Evolutionary conservation across 2,797 vertebrate species (phyloP).

Genomic region (Babyrousa celebensis): DNA sequence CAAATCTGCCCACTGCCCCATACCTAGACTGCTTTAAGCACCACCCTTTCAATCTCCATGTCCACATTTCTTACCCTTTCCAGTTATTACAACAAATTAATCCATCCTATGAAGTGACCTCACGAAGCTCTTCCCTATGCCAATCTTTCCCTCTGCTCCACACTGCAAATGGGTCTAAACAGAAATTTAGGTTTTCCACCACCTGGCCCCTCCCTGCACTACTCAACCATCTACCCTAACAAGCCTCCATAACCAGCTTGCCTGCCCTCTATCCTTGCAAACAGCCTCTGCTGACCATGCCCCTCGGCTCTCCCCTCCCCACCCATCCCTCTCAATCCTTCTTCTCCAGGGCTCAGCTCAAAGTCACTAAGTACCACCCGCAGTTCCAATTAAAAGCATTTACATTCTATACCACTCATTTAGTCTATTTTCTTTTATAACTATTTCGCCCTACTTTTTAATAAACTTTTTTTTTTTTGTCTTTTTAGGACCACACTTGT

Average conservation of each 20-base stretch:
- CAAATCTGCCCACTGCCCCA: not conserved
- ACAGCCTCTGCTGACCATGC: not conserved
- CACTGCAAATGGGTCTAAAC: not conserved
- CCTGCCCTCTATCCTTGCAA: not conserved
- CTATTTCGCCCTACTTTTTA: not conserved
- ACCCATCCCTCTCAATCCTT: not conserved
- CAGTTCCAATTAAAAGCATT: not conserved
- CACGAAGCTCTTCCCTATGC: not conserved
- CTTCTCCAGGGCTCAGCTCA: not conserved
- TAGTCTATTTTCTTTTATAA: not conserved
- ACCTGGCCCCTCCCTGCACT: not conserved
- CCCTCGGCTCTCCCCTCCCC: not conserved
- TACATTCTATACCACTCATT: not conserved
- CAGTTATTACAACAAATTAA: not conserved
- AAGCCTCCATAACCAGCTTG: not conserved
- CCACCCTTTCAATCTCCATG: not conserved
- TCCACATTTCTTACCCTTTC: not conserved
- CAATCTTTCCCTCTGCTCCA: not conserved
- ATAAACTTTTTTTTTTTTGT: not conserved
- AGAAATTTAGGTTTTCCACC: not conserved
- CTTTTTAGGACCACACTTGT: no score
- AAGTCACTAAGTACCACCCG: not conserved
- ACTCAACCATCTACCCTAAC: not conserved
- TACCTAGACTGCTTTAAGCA: not conserved
- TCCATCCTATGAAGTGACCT: not conserved